A percentile compares a stretch with the other conserved stretches of the same genome.
Evolutionary conservation across 1,140 invertebrate species (phyloP).

Genomic region (Diuraphis noxia): DNA sequence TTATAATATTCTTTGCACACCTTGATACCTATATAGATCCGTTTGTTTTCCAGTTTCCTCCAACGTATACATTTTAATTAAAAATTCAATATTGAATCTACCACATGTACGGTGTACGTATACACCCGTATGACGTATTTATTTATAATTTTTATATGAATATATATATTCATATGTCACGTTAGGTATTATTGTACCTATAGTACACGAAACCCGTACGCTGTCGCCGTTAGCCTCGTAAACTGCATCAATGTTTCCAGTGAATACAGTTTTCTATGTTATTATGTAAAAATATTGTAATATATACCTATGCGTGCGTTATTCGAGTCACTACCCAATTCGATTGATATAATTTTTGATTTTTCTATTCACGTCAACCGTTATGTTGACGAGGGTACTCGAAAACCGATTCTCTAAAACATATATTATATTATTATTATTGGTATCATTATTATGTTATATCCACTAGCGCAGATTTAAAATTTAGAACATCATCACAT

Average conservation of each 20-base stretch:
- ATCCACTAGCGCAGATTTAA: background rate
- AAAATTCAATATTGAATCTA: background rate
- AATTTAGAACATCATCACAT: conserved; percentile 21
- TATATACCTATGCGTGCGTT: background rate
- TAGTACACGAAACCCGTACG: background rate
- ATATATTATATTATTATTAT: background rate
- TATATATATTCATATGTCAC: background rate
- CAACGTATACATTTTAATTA: background rate
- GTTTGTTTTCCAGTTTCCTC: background rate
- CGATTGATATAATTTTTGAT: conserved; percentile 6
- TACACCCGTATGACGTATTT: background rate
- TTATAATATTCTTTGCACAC: background rate
- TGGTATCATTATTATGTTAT: background rate
- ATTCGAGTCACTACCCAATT: background rate
- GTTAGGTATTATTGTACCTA: background rate
- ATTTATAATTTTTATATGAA: background rate
- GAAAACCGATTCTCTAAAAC: background rate
- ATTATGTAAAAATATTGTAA: background rate
- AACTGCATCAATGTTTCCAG: background rate
- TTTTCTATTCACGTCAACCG: conserved; percentile 1
- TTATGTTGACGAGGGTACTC: conserved; percentile 10
- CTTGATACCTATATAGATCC: background rate
- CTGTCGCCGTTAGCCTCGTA: no score
- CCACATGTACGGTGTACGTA: no score
- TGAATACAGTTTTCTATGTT: background rate